Conservation (phyloP, 1,140 invertebrate species). For the Marisa cornuarietis region DNA sequence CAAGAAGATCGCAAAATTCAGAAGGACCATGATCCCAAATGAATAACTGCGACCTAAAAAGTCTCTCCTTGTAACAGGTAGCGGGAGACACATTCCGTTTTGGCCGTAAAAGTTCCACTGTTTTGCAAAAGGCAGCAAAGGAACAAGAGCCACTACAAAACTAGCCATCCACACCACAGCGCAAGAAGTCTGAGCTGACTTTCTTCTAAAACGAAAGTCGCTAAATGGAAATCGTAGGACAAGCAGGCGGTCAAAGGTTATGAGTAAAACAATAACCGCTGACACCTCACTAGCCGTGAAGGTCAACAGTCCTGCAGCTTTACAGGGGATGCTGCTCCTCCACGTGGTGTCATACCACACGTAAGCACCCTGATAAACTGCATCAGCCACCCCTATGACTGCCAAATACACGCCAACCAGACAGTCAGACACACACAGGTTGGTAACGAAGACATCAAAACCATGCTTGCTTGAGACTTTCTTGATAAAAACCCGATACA, state of each 20-base stretch:
- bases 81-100: slow-evolving; percentile 27
- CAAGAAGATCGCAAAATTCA: slow-evolving; percentile 37
- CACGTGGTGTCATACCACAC: slow-evolving; percentile 39
- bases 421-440: slow-evolving; percentile 54
- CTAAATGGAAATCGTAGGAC: slow-evolving; percentile 29
- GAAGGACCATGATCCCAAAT: slow-evolving; percentile 31
- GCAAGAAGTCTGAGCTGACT: slow-evolving; percentile 2
- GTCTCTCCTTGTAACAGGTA: slow-evolving; percentile 27
- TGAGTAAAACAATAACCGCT: slow-evolving; percentile 43
- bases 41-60: slow-evolving; percentile 32
- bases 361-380: slow-evolving; percentile 42
- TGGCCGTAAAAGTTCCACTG: slow-evolving; percentile 21
- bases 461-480: slow-evolving; percentile 6
- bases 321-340: slow-evolving; percentile 42
- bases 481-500: slow-evolving; percentile 15
- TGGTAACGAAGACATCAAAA: slow-evolving; percentile 41
- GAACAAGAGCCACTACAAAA: slow-evolving; percentile 1
- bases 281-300: slow-evolving; percentile 49
- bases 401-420: slow-evolving; percentile 56
- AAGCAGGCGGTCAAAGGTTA: slow-evolving; percentile 43
- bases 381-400: slow-evolving; percentile 47
- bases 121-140: slow-evolving; percentile 17
- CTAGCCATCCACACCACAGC: slow-evolving; percentile 11
- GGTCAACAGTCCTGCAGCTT: slow-evolving; percentile 43
- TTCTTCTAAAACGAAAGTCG: slow-evolving; percentile 5